Base-by-base conservation (phyloP, 2,797 vertebrate genomes). In the Pipistrellus pipistrellus region DNA sequence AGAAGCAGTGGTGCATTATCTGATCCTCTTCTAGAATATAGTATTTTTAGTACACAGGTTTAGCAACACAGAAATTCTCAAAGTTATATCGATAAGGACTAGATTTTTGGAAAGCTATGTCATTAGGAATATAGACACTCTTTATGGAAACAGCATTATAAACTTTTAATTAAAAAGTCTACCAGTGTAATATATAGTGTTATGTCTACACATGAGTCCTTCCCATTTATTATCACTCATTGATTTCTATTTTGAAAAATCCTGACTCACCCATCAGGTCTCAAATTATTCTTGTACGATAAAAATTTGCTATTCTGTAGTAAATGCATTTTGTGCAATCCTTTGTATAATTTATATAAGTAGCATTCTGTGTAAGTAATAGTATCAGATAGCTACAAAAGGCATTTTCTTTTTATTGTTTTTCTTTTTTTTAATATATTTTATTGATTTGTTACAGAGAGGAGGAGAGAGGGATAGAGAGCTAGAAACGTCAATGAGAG, bases 141-240 rank as follows among this genome's bases (percentile, higher is more conserved):
- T 53, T 95, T 66, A 38, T 76, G 41, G 27, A 78, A 32, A 91
- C 10, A 17, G 10, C 27, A 71, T 57, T 8, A 55, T 57, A 25
- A 62, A 83, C 46, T 84, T 92, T 68, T 77, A 77, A 85, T 72
- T 59, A 35, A 62, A 81, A 69, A 64, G 18, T 59, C n/a, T 84
- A 44, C 8, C 13, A 9, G 7, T 11, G 8, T 95, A 62, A 57
- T 57, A 20, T 81, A 23, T 55, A 44, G 18, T 84, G 23, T 75
- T 57, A 59, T 90, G 11, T 76, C 17, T 59, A 68, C 38, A 85
- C 30, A 44, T 11, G 4, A 80, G 8, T 85, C n/a, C 87, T 77
- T 71, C 3, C 13, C 32, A 20, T 89, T 53, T 68, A 77, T 59
- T 41, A 35, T 25, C 18, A 41, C 38, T 85, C 41, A 51, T 27